phyloP scores from a whole-genome alignment of 2,888 invertebrate genomes.

The Crossocerus cetratus region DNA sequence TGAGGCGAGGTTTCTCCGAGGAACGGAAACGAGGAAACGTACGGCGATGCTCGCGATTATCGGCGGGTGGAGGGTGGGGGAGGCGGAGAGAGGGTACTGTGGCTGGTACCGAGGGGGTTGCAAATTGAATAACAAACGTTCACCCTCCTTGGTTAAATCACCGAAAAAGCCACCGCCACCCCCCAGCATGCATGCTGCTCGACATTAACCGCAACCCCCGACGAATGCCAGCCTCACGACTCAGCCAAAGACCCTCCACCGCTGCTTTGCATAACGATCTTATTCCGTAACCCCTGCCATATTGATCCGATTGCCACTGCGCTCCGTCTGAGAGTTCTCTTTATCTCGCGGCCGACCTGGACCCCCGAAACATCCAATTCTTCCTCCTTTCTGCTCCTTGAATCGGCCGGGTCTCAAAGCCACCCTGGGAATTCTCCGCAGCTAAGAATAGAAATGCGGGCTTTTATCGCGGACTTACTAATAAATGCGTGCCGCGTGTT shows the following conservation, averaged over 20 bases:
- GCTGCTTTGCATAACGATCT: slow-evolving; percentile 75
- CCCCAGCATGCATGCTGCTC: slow-evolving; percentile 61
- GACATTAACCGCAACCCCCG: slow-evolving; percentile 73
- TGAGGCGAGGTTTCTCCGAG: not conserved
- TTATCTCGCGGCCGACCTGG: too few species aligned
- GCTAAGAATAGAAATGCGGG: slow-evolving; percentile 24
- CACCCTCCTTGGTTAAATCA: slow-evolving; percentile 73
- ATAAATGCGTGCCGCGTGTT: slow-evolving; percentile 48
- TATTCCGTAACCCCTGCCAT: slow-evolving; percentile 72
- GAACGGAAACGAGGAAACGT: slow-evolving; percentile 28
- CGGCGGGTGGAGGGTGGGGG: slow-evolving; percentile 24
- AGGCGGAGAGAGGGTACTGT: slow-evolving; percentile 28
- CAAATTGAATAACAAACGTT: slow-evolving; percentile 76
- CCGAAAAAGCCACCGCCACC: slow-evolving; percentile 67
- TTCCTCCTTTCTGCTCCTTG: not conserved
- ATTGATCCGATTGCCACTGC: slow-evolving; percentile 70
- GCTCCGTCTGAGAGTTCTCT: slow-evolving; percentile 5
- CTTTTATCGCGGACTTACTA: slow-evolving; percentile 51
- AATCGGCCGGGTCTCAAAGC: too few species aligned
- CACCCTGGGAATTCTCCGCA: not conserved
- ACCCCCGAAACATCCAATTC: too few species aligned
- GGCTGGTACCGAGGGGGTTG: slow-evolving; percentile 65
- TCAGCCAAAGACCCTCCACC: slow-evolving; percentile 35
- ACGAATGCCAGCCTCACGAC: slow-evolving; percentile 58
- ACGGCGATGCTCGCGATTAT: slow-evolving; percentile 49